Evolutionary conservation across 2,113 vertebrate species (phyloP), one percentile per base, ranked within the genome.

Genomic region (Xenopus borealis): DNA sequence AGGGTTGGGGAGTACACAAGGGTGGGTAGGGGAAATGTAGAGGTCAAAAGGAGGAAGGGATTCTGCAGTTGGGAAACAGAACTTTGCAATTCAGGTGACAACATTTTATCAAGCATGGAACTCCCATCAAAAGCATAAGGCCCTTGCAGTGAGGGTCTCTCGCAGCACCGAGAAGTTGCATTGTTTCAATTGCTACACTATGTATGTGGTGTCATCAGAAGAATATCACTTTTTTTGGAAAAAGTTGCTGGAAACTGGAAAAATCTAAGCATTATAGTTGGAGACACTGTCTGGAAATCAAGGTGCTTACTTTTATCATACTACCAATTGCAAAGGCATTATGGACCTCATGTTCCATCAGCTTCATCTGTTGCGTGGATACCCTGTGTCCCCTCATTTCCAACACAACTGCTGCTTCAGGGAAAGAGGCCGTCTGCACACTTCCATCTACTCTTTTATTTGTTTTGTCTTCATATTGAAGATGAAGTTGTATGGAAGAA

Each of bases 381-480:
- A 59, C 59, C 66, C 66, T 27, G 33, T 20, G 27, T 70, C 62
- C 69, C 74, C 87, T 89, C 20, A 65, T 84, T 63, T 69, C 50
- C 90, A 89, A 89, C 66, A 63, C 88, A 89, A 88, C 89, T 92
- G 91, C 91, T 92, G 91, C 91, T 89, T 89, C 89, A 89, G 86
- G 87, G 88, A 90, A 88, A 90, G 63, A 77, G 67, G 74, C 73
- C 20, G 50, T 89, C 87, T 84, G 72, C 83, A 89, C 86, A 87
- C 88, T 88, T 88, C 88, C 89, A 91, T 85, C 91, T 93, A 91
- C 67, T 77, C 30, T 69, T 59, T 59, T 69, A 67, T 62, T 76
- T 63, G 46, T 70, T 70, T 57, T 91, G 91, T 93, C 92, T 93
- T 93, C 92, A 93, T 93, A 93, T 93, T 93, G 92, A 93, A 93